A percentile compares a stretch with the other conserved stretches of the same genome.
These are phyloP conservation scores for Alauda arvensis DNA, from an alignment of 2,797 vertebrate species.

Conservation along the genomic window DNA sequence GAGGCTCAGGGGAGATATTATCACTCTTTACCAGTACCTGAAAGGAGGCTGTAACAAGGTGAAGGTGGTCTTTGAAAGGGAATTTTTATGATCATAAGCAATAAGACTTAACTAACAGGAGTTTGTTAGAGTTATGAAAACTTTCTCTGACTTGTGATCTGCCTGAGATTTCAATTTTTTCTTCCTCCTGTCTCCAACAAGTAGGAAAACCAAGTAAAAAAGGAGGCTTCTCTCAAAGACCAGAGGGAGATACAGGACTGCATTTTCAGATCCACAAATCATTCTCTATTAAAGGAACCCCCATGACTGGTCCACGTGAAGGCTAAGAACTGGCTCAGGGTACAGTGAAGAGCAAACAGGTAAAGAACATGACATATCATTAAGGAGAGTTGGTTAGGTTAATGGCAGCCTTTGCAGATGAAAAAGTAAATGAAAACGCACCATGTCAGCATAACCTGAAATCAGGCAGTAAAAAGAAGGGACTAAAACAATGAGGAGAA, in stretches of 20 bases:
- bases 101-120: neutral
- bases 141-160: neutral
- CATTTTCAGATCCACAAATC: neutral
- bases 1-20: neutral
- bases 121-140: neutral
- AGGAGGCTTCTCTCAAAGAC: neutral
- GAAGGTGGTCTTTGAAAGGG: neutral
- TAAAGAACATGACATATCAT: neutral
- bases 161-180: neutral
- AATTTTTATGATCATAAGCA: neutral
- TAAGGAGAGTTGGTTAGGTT: neutral
- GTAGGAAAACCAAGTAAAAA: neutral
- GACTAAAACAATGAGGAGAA: neutral
- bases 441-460: neutral
- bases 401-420: neutral
- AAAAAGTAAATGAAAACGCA: neutral
- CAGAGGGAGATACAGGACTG: neutral
- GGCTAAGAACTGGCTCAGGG: neutral
- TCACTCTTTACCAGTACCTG: no score
- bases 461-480: neutral
- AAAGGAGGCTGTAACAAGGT: neutral
- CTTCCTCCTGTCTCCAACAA: neutral
- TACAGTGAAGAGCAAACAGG: neutral
- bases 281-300: neutral
- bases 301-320: neutral